Evolutionary conservation across 2,888 invertebrate genomes (phyloP), one percentile per base, ranked within the genome.

Genomic region (Trissolcus brochymenae): DNA sequence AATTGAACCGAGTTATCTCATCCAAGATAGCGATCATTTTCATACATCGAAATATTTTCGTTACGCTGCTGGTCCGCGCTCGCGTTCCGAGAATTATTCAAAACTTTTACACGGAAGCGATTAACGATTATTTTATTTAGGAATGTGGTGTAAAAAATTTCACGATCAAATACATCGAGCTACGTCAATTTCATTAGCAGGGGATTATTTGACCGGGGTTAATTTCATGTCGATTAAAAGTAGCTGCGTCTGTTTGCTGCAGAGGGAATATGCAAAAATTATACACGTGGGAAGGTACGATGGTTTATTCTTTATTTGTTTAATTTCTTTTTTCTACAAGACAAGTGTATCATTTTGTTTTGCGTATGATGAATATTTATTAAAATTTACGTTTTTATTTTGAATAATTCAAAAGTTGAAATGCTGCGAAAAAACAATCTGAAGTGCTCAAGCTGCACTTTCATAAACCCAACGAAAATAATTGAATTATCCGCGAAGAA

Each of bases 271-370:
- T 43, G 57, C 49, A 46, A 16, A n/a, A 16, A 49, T 49, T 9
- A 19, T 35, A 6, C 59, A 46, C 16, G 25, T 46, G 59, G 46
- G 59, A 25, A 25, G 21, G 49, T 29, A 49, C 11, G 13, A 35
- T 35, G 35, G 9, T 35, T 35, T 35, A 35, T 11, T 35, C 11
- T 35, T 35, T 11, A 35, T 35, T 35, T 35, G 6, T 35, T 35
- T 35, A 35, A 35, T 46, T 46, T 7, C 46, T 16, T 46, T 46
- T 43, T 46, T 46, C n/a, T 14, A 46, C 7, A 43, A 46, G 59
- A 25, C 59, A 59, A 16, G 46, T 59, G n/a, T 46, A 46, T 46
- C 21, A 59, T 59, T 59, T 59, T 59, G 46, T 59, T n/a, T 21
- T 25, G 21, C 4, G 14, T 16, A 59, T 59, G 59, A 59, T 59